Base-by-base conservation (phyloP, 2,888 invertebrate species). In the Balanococcus diminutus region DNA sequence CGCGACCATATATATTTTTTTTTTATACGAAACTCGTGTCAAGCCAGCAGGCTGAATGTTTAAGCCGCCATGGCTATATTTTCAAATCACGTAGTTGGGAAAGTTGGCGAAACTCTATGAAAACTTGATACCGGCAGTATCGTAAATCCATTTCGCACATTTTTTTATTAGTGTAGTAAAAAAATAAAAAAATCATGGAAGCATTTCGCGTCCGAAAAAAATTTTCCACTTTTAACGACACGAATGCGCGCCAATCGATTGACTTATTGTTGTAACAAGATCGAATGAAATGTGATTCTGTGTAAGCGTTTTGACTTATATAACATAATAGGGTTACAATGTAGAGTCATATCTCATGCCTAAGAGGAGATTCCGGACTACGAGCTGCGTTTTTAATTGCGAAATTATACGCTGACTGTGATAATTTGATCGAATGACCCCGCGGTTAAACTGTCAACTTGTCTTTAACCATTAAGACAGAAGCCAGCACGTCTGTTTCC, bases 31-130 rank as follows among this genome's bases (percentile, higher is more conserved):
- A 67, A 28, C 75, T 36, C 19, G 75, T 36, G 28, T 36, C 32
- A 19, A 79, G 36, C 75, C 36, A 72, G 31, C 14, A n/a, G 75
- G 75, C 75, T 32, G 28, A 79, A 79, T 36, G 36, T 79, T 36
- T 36, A 79, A 32, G 75, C 75, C 75, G 32, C 16, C 36, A 36
- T 79, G 75, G 75, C 75, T 36, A 79, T 79, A 79, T 36, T 36
- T 79, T 79, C 75, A 79, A 36, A 79, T 79, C 75, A 79, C 75
- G 75, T 79, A 79, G 75, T 79, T 79, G 36, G n/a, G 75, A 79
- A 79, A 79, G 75, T 79, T 79, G n/a, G 75, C 75, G 19, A 36
- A 79, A 79, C 75, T 79, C 36, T 36, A 79, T 79, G 75, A 79
- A 79, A 79, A 79, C 75, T 79, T 79, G 36, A 36, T 79, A 79